These are phyloP conservation scores for Thymelicus lineola DNA, from an alignment of 2,888 invertebrate species.

Conservation along the genomic window DNA sequence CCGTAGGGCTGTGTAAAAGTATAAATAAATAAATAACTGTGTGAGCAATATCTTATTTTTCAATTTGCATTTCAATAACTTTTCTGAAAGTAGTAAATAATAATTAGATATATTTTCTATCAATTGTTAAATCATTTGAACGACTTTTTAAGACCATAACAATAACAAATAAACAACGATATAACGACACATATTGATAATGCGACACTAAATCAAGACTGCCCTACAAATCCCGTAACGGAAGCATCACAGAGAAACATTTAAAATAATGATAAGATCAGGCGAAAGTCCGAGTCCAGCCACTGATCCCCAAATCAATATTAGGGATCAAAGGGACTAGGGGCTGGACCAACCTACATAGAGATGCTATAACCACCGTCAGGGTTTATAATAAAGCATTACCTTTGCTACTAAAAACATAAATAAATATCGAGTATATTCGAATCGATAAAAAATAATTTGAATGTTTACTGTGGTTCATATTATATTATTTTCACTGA, in stretches of 20 bases:
- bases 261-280: conserved; percentile 78
- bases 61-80: too few species aligned
- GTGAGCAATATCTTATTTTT: too few species aligned
- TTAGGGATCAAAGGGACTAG: conserved; percentile 68
- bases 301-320: conserved; percentile 77
- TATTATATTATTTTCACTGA: not conserved
- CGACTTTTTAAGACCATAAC: not conserved
- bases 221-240: conserved; percentile 43
- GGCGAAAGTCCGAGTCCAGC: conserved; percentile 50
- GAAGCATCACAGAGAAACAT: conserved; percentile 56
- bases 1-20: too few species aligned
- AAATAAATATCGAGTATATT: too few species aligned
- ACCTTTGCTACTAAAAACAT: too few species aligned
- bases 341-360: conserved; percentile 45
- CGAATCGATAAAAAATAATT: too few species aligned
- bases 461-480: too few species aligned
- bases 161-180: conserved; percentile 6
- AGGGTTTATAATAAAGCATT: too few species aligned
- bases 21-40: too few species aligned
- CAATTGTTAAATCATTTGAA: too few species aligned
- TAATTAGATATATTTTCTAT: too few species aligned
- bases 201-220: conserved; percentile 31
- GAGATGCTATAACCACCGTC: conserved; percentile 51
- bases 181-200: conserved; percentile 28
- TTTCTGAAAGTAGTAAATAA: too few species aligned